Evolutionary conservation across 2,888 invertebrate species (phyloP), one percentile per base, ranked within the genome.

Genomic region (Lydus trimaculatus): DNA sequence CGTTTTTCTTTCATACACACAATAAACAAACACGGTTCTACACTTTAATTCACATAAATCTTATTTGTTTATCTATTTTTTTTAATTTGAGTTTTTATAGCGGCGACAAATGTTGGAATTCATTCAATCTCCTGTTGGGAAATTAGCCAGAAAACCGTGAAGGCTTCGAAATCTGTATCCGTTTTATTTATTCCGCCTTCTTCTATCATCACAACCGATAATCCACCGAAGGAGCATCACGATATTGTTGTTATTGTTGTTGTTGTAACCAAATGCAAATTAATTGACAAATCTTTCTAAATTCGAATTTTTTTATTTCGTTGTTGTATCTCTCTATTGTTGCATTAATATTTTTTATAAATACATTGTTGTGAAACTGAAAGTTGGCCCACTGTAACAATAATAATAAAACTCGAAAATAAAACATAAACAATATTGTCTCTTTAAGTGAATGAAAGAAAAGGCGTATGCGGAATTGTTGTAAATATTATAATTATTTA

Each of bases 401-500:
- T n/a, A n/a, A n/a, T n/a, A n/a, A n/a, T n/a, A n/a, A n/a, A n/a
- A n/a, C n/a, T n/a, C n/a, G n/a, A n/a, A n/a, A n/a, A n/a, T n/a
- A n/a, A n/a, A n/a, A n/a, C n/a, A n/a, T n/a, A 3, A 56, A 56
- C 48, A 56, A 56, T 56, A 25, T 25, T 15, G 56, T 25, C 48
- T 20, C 20, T 48, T 8, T 20, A n/a, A n/a, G 20, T 56, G 56
- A 56, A 56, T 56, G 56, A 56, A 56, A 56, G 56, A 48, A 56
- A 56, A 56, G 56, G 56, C 56, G 56, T 56, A 56, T 13, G 9
- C 56, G 56, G 56, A 56, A 56, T 56, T 20, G 25, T 11, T 52
- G 23, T 48, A 48, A 20, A 48, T 56, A 56, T 56, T 56, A 25
- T 56, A 56, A 56, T 56, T 56, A 56, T 56, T 56, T 56, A 25